phyloP scores from a whole-genome alignment of 2,888 invertebrate genomes.

The Dicyrtomina minuta region DNA sequence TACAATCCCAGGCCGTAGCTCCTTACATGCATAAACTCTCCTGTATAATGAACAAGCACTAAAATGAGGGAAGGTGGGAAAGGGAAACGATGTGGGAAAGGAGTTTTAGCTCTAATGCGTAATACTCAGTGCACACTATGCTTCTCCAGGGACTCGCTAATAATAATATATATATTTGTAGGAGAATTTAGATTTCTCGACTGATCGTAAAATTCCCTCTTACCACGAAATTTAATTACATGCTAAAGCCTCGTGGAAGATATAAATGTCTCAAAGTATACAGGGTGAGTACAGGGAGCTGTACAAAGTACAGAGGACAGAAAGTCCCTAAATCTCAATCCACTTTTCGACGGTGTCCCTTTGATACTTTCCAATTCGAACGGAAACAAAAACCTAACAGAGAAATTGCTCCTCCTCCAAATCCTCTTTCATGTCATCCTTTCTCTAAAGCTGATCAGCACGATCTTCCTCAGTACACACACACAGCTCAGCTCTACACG shows the following conservation, averaged over 20 bases:
- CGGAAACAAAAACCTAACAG: neutral
- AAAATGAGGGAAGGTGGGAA: neutral
- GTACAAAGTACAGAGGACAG: no score
- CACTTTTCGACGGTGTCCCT: neutral
- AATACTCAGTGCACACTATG: neutral
- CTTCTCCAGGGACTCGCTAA: conserved; percentile 2
- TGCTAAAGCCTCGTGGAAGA: neutral
- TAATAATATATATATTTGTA: conserved; percentile 29
- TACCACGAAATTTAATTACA: conserved; percentile 50
- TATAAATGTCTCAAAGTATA: no score
- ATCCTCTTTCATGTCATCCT: conserved; percentile 8
- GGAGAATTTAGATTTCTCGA: conserved; percentile 35
- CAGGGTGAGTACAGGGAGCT: no score
- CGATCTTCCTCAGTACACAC: neutral
- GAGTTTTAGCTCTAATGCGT: neutral
- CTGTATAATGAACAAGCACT: no score
- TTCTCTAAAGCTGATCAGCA: neutral
- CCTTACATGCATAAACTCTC: no score
- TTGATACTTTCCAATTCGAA: neutral
- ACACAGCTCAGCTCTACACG: neutral
- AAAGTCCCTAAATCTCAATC: conserved; percentile 13
- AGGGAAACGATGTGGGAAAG: neutral
- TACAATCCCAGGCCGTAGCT: no score
- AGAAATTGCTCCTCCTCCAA: neutral
- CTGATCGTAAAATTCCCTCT: conserved; percentile 39